Evolutionary conservation across 2,113 vertebrate species (phyloP).

Genomic region (Todiramphus saurophagus): DNA sequence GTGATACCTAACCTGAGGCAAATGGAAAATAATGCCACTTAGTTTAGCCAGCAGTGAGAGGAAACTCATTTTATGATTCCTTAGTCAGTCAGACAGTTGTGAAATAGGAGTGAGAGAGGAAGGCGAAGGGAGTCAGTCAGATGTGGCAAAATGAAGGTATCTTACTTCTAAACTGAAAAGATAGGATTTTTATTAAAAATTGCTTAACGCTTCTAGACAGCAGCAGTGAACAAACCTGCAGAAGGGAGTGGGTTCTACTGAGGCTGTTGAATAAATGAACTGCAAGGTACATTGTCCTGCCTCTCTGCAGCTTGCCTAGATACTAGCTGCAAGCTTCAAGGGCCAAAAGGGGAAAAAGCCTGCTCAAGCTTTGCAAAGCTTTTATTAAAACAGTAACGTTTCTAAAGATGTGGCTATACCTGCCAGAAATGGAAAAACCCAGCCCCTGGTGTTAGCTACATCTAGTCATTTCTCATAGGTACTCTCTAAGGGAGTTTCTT

Average conservation of each 20-base stretch:
- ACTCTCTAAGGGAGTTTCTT: not conserved
- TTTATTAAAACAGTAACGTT: not conserved
- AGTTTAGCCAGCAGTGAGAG: not conserved
- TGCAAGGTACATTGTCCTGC: not conserved
- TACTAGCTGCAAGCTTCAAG: not conserved
- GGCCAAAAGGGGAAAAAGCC: not conserved
- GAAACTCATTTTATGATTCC: not conserved
- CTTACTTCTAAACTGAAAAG: not conserved
- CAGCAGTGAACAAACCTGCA: not conserved
- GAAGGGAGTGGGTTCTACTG: not conserved
- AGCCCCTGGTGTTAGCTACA: not conserved
- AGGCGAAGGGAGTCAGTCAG: not conserved
- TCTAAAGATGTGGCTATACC: not conserved
- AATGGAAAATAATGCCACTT: not conserved
- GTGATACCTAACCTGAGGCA: not conserved
- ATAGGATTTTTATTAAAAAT: not conserved
- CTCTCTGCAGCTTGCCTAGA: not conserved
- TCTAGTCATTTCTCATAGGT: not conserved
- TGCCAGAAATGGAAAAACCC: not conserved
- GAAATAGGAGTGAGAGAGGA: not conserved
- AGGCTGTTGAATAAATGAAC: not conserved
- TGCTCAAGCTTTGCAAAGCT: not conserved
- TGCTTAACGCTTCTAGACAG: not conserved
- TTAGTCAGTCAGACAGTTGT: not conserved
- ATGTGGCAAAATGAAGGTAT: not conserved